A percentile compares a stretch with the other conserved stretches of the same genome.
Evolutionary conservation across 2,797 vertebrate genomes (phyloP).

Genomic region (Sebastes minor): DNA sequence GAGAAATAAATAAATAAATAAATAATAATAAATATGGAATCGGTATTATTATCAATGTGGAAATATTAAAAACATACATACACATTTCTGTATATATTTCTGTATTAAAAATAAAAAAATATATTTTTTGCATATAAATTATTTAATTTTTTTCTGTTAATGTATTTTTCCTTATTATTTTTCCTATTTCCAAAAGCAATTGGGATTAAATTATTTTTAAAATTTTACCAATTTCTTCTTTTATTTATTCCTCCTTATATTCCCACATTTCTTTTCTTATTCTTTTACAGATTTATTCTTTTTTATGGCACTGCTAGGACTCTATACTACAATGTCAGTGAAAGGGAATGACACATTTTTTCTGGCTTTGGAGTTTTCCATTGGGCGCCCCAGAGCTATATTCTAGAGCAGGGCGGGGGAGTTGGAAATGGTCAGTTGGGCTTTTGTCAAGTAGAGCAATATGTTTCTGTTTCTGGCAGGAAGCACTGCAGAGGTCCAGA

Average conservation of each 20-base stretch:
- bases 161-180: too few species aligned
- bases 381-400: background rate
- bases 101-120: too few species aligned
- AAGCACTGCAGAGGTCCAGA: slow-evolving; percentile 83
- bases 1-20: rapidly evolving
- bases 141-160: rapidly evolving
- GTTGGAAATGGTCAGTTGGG: background rate
- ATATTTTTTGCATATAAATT: too few species aligned
- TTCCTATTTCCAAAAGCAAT: rapidly evolving
- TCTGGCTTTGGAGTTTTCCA: background rate
- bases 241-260: too few species aligned
- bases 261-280: too few species aligned
- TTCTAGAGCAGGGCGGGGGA: background rate
- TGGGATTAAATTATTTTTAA: too few species aligned
- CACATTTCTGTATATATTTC: too few species aligned
- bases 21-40: too few species aligned
- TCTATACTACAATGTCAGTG: background rate
- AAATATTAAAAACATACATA: rapidly evolving
- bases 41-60: too few species aligned
- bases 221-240: rapidly evolving
- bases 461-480: slow-evolving; percentile 73
- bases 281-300: too few species aligned
- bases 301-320: too few species aligned
- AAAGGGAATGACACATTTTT: slow-evolving; percentile 3
- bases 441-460: slow-evolving; percentile 19